Evolutionary conservation across 2,113 vertebrate genomes (phyloP).

Genomic region (Xerus inauris): DNA sequence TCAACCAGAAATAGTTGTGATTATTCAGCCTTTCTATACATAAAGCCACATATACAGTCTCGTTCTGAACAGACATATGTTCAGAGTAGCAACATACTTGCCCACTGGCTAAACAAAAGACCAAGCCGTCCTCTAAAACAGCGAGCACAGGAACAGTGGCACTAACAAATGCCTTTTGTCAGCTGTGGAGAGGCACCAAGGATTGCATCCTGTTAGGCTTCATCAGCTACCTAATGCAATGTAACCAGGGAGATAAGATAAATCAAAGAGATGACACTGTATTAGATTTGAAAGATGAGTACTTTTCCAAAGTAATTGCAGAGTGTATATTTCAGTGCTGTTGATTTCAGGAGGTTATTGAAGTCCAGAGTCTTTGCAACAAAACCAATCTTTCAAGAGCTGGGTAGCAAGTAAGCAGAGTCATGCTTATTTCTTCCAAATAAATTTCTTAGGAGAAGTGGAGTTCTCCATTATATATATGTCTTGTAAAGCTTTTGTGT

Average conservation of each 20-base stretch:
- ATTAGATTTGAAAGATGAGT: slow-evolving; percentile 79
- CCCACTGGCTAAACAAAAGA: neutral
- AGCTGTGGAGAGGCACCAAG: neutral
- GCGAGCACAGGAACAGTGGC: neutral
- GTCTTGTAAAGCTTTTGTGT: neutral
- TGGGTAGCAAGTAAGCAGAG: slow-evolving; percentile 46
- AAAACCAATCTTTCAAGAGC: slow-evolving; percentile 65
- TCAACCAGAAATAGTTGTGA: neutral
- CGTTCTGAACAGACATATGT: neutral
- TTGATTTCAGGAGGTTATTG: slow-evolving; percentile 72
- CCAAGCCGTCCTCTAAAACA: neutral
- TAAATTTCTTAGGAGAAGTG: slow-evolving; percentile 31
- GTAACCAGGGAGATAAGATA: slow-evolving; percentile 77
- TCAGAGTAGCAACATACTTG: neutral
- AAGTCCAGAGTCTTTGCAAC: slow-evolving; percentile 75
- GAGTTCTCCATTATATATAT: slow-evolving; percentile 52
- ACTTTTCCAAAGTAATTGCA: slow-evolving; percentile 75
- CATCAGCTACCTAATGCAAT: slow-evolving; percentile 81
- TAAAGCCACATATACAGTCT: neutral
- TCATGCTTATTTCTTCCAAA: slow-evolving; percentile 44
- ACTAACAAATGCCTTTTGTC: slow-evolving; percentile 67
- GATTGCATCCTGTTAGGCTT: slow-evolving; percentile 75
- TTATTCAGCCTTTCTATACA: neutral
- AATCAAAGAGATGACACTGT: slow-evolving; percentile 71
- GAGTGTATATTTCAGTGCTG: slow-evolving; percentile 67